Evolutionary conservation across 2,888 invertebrate genomes (phyloP).

Genomic region (Tachina grossa): DNA sequence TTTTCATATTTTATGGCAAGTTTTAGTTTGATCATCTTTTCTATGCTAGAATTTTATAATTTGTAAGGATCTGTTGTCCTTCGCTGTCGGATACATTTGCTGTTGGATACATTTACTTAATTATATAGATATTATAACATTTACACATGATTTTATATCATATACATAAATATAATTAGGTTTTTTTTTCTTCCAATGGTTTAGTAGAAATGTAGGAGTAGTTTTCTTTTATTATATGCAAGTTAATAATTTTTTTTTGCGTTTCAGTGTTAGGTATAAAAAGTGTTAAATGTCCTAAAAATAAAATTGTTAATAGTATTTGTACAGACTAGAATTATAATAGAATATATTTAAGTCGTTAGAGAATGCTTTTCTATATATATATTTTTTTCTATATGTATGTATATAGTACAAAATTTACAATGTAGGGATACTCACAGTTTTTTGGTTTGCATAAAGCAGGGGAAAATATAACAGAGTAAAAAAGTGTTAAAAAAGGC

Average conservation of each 20-base stretch:
- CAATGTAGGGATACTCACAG: slow-evolving; percentile 42
- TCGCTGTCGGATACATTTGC: slow-evolving; percentile 25
- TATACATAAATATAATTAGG: slow-evolving; percentile 31
- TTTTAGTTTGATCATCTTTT: slow-evolving; percentile 3
- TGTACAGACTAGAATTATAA: slow-evolving; percentile 52
- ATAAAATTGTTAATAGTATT: slow-evolving; percentile 58
- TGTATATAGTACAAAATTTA: slow-evolving; percentile 70
- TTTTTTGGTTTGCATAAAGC: slow-evolving; percentile 12
- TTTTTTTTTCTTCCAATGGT: slow-evolving; percentile 17
- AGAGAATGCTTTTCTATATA: slow-evolving; percentile 27
- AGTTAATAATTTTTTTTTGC: slow-evolving; percentile 23
- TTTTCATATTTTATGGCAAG: slow-evolving; percentile 20
- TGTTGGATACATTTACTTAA: slow-evolving; percentile 19
- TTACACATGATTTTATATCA: slow-evolving; percentile 33
- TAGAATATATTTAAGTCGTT: slow-evolving; percentile 49
- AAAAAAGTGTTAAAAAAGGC: not conserved
- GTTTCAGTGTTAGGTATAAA: slow-evolving; percentile 65
- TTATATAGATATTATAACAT: slow-evolving; percentile 35
- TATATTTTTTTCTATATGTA: slow-evolving; percentile 9
- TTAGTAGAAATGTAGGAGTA: slow-evolving; percentile 15
- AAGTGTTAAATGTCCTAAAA: slow-evolving; percentile 68
- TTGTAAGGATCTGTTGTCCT: slow-evolving; percentile 7
- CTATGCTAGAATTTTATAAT: slow-evolving; percentile 21
- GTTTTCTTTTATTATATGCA: slow-evolving; percentile 20
- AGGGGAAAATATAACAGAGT: not conserved